Evolutionary conservation across 2,888 invertebrate genomes (phyloP).

Genomic region (Pimpla rufipes): DNA sequence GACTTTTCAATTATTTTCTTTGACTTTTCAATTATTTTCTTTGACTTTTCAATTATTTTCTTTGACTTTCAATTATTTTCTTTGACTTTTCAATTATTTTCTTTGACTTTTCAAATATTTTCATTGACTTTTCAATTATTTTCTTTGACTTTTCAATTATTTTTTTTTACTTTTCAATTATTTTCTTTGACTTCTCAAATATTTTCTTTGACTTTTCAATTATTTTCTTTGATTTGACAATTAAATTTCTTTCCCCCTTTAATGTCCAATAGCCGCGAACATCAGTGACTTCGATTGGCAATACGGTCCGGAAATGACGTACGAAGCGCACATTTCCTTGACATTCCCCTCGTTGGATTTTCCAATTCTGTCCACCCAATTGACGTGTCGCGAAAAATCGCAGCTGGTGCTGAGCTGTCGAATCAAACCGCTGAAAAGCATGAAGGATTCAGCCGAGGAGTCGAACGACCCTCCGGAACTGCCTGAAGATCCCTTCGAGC

Average conservation of each 20-base stretch:
- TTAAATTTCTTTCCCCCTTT: no score
- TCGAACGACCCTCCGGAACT: constrained; percentile 41
- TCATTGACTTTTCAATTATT: no score
- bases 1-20: no score
- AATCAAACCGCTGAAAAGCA: constrained; percentile 13
- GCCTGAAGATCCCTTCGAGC: constrained; percentile 73
- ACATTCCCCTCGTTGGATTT: no score
- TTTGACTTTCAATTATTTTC: no score
- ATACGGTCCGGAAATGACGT: constrained; percentile 54
- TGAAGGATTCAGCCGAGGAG: neutral
- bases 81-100: no score
- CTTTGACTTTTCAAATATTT: neutral
- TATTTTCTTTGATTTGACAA: no score
- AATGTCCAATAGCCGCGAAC: constrained; percentile 37
- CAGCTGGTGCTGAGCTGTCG: constrained; percentile 33
- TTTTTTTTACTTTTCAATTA: neutral
- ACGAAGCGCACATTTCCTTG: constrained; percentile 53
- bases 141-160: neutral
- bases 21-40: no score
- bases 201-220: no score
- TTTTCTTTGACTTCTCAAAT: neutral
- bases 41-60: no score
- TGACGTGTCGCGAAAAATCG: constrained; percentile 53
- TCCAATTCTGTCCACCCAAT: constrained; percentile 1
- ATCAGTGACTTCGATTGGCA: constrained; percentile 36